A percentile compares a stretch with the other conserved stretches of the same genome.
These are phyloP conservation scores for Oscheius sp. DNA, from an alignment of 2,888 invertebrate species.

Conservation along the genomic window DNA sequence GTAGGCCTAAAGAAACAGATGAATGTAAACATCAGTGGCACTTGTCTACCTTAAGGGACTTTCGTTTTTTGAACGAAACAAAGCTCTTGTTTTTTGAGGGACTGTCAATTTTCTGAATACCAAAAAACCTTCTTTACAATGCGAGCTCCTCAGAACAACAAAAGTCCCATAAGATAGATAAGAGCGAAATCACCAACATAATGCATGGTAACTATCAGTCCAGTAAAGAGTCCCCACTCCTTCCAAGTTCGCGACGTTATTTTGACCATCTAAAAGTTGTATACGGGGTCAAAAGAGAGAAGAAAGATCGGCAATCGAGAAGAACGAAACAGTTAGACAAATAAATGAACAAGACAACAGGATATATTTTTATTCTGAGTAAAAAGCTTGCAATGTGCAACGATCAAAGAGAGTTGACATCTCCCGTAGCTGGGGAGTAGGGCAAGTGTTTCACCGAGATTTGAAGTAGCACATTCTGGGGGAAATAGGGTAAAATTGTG, in stretches of 20 bases:
- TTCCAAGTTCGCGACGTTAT: conserved; percentile 41
- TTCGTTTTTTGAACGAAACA: too few species aligned
- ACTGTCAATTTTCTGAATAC: too few species aligned
- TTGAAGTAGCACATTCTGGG: background rate
- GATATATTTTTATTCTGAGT: background rate
- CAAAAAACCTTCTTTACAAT: too few species aligned
- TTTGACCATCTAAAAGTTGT: conserved; percentile 10
- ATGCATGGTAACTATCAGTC: conserved; percentile 45
- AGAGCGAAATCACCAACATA: background rate
- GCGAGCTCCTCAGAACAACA: too few species aligned
- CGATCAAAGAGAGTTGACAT: conserved; percentile 1
- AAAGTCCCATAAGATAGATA: too few species aligned
- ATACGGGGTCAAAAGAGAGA: background rate
- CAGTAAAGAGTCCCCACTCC: conserved; percentile 56
- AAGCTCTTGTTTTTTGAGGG: too few species aligned
- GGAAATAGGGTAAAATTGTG: background rate
- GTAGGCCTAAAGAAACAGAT: conserved; percentile 46
- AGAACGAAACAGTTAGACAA: too few species aligned
- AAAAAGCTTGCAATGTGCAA: conserved; percentile 13
- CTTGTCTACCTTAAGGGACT: too few species aligned
- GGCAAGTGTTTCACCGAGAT: conserved; percentile 22
- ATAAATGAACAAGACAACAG: background rate
- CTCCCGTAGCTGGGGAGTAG: background rate
- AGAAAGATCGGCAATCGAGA: too few species aligned
- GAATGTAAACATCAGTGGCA: background rate